Conservation (phyloP, 2,113 vertebrate species). For the Vulpes vulpes region DNA sequence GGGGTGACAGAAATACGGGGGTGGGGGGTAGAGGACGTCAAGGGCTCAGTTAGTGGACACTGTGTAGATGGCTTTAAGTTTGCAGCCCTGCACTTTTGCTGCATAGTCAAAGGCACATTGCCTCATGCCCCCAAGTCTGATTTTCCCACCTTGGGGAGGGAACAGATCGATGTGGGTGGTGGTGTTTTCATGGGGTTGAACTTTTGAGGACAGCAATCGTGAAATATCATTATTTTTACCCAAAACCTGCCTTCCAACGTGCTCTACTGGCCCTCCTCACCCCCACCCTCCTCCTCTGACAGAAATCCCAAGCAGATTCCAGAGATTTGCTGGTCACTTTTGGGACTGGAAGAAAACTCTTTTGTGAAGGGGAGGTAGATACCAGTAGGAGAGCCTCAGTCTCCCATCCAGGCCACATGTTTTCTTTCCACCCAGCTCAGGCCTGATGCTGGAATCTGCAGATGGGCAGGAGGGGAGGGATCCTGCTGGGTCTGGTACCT, state of each 20-base stretch:
- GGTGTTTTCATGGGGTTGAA: not conserved
- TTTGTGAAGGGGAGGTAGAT: not conserved
- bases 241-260: not conserved
- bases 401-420: too few species aligned
- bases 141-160: not conserved
- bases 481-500: accelerated
- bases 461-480: accelerated
- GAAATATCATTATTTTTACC: not conserved
- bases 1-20: accelerated
- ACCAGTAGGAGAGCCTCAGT: not conserved
- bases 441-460: not conserved
- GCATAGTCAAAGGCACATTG: not conserved
- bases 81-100: not conserved
- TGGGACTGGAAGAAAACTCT: not conserved
- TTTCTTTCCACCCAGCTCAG: not conserved
- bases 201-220: not conserved
- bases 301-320: not conserved
- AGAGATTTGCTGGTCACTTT: not conserved
- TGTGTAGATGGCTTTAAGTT: not conserved
- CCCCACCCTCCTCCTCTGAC: not conserved
- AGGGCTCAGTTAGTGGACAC: not conserved
- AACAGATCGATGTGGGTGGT: not conserved
- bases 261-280: not conserved
- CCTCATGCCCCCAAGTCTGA: not conserved
- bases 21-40: not conserved